phyloP scores from a whole-genome alignment of 2,888 invertebrate genomes.

The Drosophila robusta region DNA sequence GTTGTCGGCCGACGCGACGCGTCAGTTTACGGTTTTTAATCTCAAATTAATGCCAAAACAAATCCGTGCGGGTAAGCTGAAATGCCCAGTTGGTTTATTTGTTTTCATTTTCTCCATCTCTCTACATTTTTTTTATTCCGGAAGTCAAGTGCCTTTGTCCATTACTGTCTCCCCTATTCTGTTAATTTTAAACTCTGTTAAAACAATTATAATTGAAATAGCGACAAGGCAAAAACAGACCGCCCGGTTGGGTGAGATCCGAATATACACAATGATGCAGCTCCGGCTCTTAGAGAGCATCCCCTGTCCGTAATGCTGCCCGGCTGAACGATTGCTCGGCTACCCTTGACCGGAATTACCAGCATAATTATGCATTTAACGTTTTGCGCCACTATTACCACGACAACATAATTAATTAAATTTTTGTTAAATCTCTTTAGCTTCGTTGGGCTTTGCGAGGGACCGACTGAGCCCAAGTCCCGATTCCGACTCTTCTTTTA shows the following conservation, averaged over 20 bases:
- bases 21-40: slow-evolving; percentile 62
- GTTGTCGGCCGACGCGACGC: slow-evolving; percentile 5
- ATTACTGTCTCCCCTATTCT: slow-evolving; percentile 53
- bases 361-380: slow-evolving; percentile 77
- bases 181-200: slow-evolving; percentile 61
- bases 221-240: slow-evolving; percentile 15
- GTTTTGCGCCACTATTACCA: slow-evolving; percentile 67
- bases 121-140: slow-evolving; percentile 26
- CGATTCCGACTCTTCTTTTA: neutral
- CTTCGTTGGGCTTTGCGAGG: slow-evolving; percentile 13
- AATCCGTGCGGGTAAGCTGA: slow-evolving; percentile 66
- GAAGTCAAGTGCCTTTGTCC: slow-evolving; percentile 56
- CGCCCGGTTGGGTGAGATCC: neutral
- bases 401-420: slow-evolving; percentile 77
- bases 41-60: slow-evolving; percentile 68
- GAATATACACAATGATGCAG: too few relatives aligned
- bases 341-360: slow-evolving; percentile 63
- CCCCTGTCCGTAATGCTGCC: slow-evolving; percentile 9
- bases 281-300: slow-evolving; percentile 12
- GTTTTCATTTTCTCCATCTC: slow-evolving; percentile 36
- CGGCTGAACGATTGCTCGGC: slow-evolving; percentile 13
- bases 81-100: slow-evolving; percentile 49
- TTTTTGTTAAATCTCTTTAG: slow-evolving; percentile 56
- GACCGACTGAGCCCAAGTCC: neutral
- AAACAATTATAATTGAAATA: slow-evolving; percentile 72